Evolutionary conservation across 1,140 invertebrate species (phyloP), one percentile per base, ranked within the genome.

Genomic region (Meloidogyne exigua): DNA sequence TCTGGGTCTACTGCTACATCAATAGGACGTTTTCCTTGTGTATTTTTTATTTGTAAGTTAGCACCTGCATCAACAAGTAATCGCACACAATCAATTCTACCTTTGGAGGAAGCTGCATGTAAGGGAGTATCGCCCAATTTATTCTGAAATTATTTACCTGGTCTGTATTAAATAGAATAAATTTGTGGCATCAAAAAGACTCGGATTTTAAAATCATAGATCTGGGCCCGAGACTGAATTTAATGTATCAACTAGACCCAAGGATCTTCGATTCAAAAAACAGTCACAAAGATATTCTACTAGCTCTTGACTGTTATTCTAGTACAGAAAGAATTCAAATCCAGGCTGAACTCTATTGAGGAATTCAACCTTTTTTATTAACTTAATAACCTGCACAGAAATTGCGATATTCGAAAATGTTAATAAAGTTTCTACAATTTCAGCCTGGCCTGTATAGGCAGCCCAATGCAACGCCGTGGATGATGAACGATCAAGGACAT

Each of bases 381-480:
- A 32, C 7, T 39, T 39, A 10, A 39, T 39, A 78, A 89, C 89
- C 87, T 89, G 89, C 12, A 88, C 87, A 80, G 88, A 88, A 32
- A 90, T 80, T 72, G 88, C 73, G 83, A 88, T 86, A 68, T 89
- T 89, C 2, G 80, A 79, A 10, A 83, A 76, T 57, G 68, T 68
- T 10, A 90, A 81, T 62, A 90, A 79, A 2, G 72, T 64, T 66
- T 88, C 68, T 11, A 89, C 67, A 75, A 89, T 88, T 1, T 86
- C 82, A 15, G 85, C 73, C 81, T 91, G 90, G 23, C 90, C 91
- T 44, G 90, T 90, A 84, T 91, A 90, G 39, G 90, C 88, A 62
- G 91, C 91, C 91, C 92, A 92, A 85, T 92, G 92, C 15, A 92
- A 83, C 26, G 92, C 89, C 67, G 91, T 92, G 64, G 91, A 91